Conservation (phyloP, 2,888 invertebrate genomes). For the Rhamphomyia laevipes region DNA sequence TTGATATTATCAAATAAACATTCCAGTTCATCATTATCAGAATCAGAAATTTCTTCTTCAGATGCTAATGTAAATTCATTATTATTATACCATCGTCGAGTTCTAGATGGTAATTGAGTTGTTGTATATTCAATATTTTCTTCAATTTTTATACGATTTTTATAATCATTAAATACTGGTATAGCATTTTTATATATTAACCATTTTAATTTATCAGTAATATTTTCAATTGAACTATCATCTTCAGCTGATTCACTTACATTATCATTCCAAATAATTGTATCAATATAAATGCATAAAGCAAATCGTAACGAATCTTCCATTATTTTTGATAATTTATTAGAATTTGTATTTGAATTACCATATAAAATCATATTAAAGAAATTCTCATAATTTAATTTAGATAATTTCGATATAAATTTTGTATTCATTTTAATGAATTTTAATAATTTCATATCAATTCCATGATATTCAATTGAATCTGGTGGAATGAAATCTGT, state of each 20-base stretch:
- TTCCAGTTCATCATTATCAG: background rate
- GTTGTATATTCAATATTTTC: conserved; percentile 1
- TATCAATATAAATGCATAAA: conserved; percentile 17
- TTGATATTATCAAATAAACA: background rate
- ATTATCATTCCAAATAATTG: conserved; percentile 13
- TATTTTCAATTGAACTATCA: conserved; percentile 12
- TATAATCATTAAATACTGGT: conserved; percentile 13
- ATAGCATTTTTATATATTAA: conserved; percentile 11
- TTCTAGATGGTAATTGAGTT: background rate
- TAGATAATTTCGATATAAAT: background rate
- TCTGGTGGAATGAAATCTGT: conserved; percentile 8
- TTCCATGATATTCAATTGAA: conserved; percentile 12
- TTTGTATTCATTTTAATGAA: conserved; percentile 1
- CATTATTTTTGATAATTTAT: conserved; percentile 3
- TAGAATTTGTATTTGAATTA: background rate
- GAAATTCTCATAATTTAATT: conserved; percentile 15
- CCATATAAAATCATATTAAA: conserved; percentile 16
- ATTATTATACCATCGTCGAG: background rate
- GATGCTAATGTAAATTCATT: background rate
- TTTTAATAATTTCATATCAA: conserved; percentile 13
- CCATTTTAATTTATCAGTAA: conserved; percentile 13
- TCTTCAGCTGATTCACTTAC: conserved; percentile 5
- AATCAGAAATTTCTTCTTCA: background rate
- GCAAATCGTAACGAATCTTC: conserved; percentile 17
- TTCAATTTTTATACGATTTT: background rate